Evolutionary conservation across 2,113 vertebrate species (phyloP).

Genomic region (Sisor rabdophorus): DNA sequence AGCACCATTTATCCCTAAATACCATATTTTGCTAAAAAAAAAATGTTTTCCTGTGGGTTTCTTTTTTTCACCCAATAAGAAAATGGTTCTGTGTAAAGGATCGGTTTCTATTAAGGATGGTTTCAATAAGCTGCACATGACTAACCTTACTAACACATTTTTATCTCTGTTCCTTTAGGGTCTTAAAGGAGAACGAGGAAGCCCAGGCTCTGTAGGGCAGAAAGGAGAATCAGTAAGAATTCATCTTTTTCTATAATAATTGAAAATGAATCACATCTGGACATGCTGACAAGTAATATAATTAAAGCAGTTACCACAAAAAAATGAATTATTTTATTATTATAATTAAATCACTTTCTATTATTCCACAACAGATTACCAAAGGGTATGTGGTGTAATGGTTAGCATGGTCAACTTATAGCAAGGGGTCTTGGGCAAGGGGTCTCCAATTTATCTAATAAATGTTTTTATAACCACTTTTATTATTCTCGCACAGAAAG

Average conservation of each 20-base stretch:
- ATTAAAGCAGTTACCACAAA: not conserved
- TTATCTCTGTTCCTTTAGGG: slow-evolving; percentile 67
- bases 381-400: no score
- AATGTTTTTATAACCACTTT: no score
- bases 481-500: not conserved
- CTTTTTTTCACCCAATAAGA: not conserved
- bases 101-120: not conserved
- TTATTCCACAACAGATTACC: not conserved
- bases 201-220: slow-evolving; percentile 71
- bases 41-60: not conserved
- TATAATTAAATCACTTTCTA: not conserved
- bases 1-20: not conserved
- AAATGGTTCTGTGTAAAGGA: not conserved
- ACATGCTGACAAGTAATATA: not conserved
- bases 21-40: not conserved
- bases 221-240: slow-evolving; percentile 88
- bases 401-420: no score
- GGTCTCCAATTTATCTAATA: no score
- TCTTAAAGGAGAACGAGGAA: slow-evolving; percentile 86
- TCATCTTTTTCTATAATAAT: no score
- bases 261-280: not conserved
- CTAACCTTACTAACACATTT: not conserved
- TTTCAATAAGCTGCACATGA: not conserved
- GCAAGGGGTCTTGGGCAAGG: no score
- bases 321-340: not conserved